Percentiles rank a stretch among this genome's conserved stretches.
Conservation (phyloP, 1,140 invertebrate genomes). For the Bradynema listronoti region DNA sequence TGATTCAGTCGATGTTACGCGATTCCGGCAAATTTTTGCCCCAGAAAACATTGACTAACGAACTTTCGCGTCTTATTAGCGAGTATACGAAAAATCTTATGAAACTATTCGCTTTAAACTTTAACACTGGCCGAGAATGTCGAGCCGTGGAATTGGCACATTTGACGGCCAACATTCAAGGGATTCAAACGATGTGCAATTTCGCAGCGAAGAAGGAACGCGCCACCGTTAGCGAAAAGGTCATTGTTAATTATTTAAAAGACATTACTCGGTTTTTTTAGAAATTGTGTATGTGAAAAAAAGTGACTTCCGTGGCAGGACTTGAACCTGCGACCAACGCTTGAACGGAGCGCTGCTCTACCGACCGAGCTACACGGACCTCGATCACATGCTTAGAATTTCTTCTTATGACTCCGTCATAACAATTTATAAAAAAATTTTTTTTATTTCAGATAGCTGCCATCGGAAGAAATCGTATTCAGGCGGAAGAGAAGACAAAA, state of each 20-base stretch:
- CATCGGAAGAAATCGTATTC: no score
- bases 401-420: no score
- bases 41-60: neutral
- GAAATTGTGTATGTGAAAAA: no score
- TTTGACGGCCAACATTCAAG: conserved; percentile 10
- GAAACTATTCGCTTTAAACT: conserved; percentile 18
- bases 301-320: no score
- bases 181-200: conserved; percentile 19
- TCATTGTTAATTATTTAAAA: neutral
- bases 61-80: conserved; percentile 4
- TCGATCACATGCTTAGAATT: no score
- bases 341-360: no score
- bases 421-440: no score
- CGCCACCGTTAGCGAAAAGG: conserved; percentile 19
- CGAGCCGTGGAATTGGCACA: conserved; percentile 21
- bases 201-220: conserved; percentile 16
- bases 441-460: no score
- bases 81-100: conserved; percentile 17
- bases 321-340: no score
- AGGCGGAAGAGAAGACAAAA: no score
- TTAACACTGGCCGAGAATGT: conserved; percentile 13
- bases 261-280: neutral
- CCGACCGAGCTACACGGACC: no score
- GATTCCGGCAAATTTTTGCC: neutral
- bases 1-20: conserved; percentile 5